Evolutionary conservation across 2,888 invertebrate species (phyloP), one percentile per base, ranked within the genome.

Genomic region (Alentia gelatinosa): DNA sequence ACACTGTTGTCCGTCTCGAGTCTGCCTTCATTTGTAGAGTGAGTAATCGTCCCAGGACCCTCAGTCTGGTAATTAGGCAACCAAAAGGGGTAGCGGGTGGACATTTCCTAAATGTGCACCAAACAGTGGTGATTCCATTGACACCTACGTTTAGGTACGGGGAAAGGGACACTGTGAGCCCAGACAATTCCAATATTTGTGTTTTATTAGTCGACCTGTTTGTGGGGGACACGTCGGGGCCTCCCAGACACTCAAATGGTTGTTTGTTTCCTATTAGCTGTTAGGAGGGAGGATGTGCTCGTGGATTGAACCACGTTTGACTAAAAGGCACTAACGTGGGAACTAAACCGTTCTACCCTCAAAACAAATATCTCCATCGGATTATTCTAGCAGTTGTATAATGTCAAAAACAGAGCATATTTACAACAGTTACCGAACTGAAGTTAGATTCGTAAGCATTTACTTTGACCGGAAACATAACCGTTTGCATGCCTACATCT

Each of bases 251-350:
- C n/a, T 56, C 56, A 56, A n/a, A 56, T 19, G 56, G 23, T 56
- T 56, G 56, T 56, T 56, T 56, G 56, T 56, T 56, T 56, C 56
- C 56, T 56, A 56, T 56, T 56, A 56, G 56, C 56, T 56, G 56
- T 56, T 56, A n/a, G 56, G 19, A 19, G 19, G 19, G 56, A 56
- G 56, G 56, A n/a, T n/a, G 56, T 56, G 56, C 56, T 12, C 56
- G 19, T 56, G 19, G 56, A n/a, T 56, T 56, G 12, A n/a, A n/a
- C 19, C 19, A 19, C n/a, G 56, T 56, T 56, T 56, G 19, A 19
- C n/a, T 4, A 3, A 56, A 56, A n/a, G 56, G 56, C 23, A n/a
- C n/a, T n/a, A n/a, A n/a, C n/a, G n/a, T n/a, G n/a, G n/a, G n/a
- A n/a, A n/a, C n/a, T n/a, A n/a, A n/a, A n/a, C n/a, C n/a, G n/a